phyloP scores from a whole-genome alignment of 2,113 vertebrate genomes.

The Lichenostomus cassidix region DNA sequence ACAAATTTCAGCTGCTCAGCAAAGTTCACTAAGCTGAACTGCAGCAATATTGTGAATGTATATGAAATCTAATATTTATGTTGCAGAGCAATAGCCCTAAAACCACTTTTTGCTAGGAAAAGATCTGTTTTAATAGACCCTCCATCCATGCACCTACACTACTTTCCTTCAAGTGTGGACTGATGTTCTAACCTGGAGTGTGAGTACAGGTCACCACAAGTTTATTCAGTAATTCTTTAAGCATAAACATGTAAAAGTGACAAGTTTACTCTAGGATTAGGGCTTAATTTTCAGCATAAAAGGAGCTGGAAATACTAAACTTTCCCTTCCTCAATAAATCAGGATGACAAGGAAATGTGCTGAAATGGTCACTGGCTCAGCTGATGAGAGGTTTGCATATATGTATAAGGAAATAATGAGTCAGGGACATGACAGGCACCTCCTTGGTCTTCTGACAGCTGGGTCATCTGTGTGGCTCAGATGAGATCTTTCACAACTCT shows the following conservation, averaged over 20 bases:
- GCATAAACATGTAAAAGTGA: neutral
- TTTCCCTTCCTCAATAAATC: neutral
- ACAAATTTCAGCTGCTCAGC: neutral
- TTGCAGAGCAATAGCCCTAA: neutral
- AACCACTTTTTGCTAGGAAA: neutral
- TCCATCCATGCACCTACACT: rapidly evolving
- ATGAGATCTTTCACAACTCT: neutral
- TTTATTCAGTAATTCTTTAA: neutral
- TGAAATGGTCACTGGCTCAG: neutral
- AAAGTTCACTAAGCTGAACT: neutral
- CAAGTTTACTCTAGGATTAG: neutral
- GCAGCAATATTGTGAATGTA: neutral
- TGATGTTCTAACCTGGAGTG: neutral
- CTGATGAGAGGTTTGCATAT: neutral
- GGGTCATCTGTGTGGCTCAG: neutral
- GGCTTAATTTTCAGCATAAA: neutral
- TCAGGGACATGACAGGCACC: neutral
- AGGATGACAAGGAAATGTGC: neutral
- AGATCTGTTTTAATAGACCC: neutral
- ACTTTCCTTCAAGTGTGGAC: neutral
- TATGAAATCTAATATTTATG: neutral
- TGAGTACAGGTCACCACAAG: neutral
- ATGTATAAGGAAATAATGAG: neutral
- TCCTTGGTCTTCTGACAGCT: neutral
- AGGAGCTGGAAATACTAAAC: neutral